phyloP scores from a whole-genome alignment of 2,113 vertebrate species.

The Rutilus rutilus region DNA sequence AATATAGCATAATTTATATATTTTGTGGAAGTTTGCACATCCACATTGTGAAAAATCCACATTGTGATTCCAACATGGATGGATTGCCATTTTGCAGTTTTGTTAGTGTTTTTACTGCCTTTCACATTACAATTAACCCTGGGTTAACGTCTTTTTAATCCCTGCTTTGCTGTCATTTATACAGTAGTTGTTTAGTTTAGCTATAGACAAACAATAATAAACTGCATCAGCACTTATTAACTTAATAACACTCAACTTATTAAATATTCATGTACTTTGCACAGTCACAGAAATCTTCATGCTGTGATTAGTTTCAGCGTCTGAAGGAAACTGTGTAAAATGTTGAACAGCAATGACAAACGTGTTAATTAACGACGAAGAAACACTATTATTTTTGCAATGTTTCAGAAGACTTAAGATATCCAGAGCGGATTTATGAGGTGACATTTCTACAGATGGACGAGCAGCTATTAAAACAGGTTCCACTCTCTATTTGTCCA shows the following conservation, averaged over 20 bases:
- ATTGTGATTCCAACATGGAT: not conserved
- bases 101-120: not conserved
- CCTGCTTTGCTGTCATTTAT: not conserved
- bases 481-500: not conserved
- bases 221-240: not conserved
- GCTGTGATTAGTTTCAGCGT: conserved; percentile 1
- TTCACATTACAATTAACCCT: not conserved
- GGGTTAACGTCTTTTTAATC: not conserved
- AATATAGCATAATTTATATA: not conserved
- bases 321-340: not conserved
- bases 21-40: not conserved
- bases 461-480: not conserved
- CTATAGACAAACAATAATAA: not conserved
- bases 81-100: not conserved
- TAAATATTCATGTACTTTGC: conserved; percentile 6
- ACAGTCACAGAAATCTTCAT: conserved; percentile 23
- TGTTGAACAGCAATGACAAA: not conserved
- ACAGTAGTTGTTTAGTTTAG: not conserved
- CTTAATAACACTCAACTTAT: not conserved
- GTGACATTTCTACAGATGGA: conserved; percentile 17
- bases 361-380: not conserved
- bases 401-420: not conserved
- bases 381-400: not conserved
- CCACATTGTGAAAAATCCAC: not conserved
- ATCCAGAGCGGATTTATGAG: not conserved